phyloP scores from a whole-genome alignment of 2,888 invertebrate species.

The Pterobdella sp. region DNA sequence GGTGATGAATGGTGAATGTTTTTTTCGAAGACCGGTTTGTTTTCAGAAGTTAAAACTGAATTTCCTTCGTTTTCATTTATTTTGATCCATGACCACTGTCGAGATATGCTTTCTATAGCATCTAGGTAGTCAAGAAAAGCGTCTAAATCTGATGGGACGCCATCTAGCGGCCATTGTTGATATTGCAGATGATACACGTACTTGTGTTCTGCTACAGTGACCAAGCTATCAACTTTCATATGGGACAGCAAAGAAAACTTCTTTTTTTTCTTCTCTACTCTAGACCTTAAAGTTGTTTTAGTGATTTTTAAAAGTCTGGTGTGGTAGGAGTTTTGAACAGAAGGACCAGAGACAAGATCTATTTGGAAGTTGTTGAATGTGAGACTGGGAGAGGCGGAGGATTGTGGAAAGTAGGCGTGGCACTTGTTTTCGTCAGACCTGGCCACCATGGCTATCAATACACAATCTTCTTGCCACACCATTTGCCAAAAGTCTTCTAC shows the following conservation, averaged over 20 bases:
- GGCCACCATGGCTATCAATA: slow-evolving; percentile 70
- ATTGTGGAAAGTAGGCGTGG: slow-evolving; percentile 53
- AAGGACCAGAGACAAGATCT: slow-evolving; percentile 6
- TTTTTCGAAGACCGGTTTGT: background rate
- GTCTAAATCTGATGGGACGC: slow-evolving; percentile 59
- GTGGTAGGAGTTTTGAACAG: slow-evolving; percentile 34
- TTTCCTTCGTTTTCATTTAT: background rate
- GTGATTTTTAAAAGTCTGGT: slow-evolving; percentile 9
- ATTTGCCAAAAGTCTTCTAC: slow-evolving; percentile 74
- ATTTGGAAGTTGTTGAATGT: slow-evolving; percentile 36
- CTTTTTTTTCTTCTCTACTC: background rate
- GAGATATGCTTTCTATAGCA: slow-evolving; percentile 3
- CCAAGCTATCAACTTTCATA: slow-evolving; percentile 36
- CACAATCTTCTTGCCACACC: slow-evolving; percentile 78
- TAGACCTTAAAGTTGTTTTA: background rate
- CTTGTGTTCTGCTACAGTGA: slow-evolving; percentile 38
- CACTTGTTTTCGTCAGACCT: slow-evolving; percentile 53
- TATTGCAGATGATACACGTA: slow-evolving; percentile 74
- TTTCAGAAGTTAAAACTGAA: background rate
- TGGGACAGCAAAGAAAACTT: background rate
- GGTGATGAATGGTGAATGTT: background rate
- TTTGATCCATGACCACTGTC: background rate
- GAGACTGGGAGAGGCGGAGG: slow-evolving; percentile 47
- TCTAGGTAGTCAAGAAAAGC: slow-evolving; percentile 31
- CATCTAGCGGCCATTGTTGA: slow-evolving; percentile 65